These are phyloP conservation scores for Coluber constrictor DNA, from an alignment of 2,797 vertebrate species.

Conservation along the genomic window DNA sequence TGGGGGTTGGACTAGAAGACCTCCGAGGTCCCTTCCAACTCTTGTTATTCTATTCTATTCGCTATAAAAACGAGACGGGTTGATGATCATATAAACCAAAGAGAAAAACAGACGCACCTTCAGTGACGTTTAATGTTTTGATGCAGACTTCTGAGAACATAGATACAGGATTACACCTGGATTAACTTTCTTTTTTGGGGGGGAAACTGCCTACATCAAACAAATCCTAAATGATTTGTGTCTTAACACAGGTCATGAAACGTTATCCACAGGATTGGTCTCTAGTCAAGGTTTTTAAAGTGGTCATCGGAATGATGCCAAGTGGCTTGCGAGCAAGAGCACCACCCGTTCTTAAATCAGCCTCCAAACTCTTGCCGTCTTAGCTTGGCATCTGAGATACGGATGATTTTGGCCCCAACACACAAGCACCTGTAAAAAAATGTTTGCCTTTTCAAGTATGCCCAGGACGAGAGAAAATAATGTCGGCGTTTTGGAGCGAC, in stretches of 20 bases:
- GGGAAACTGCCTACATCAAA: background rate
- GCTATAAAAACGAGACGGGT: fast-evolving
- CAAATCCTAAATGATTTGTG: background rate
- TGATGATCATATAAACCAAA: background rate
- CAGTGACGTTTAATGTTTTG: background rate
- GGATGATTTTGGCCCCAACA: conserved; percentile 30
- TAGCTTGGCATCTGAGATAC: conserved; percentile 13
- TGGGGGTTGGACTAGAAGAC: too few relatives aligned
- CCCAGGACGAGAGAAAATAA: background rate
- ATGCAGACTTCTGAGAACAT: background rate
- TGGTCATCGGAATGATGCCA: background rate
- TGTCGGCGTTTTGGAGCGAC: background rate
- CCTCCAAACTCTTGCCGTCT: background rate
- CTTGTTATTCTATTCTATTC: too few relatives aligned
- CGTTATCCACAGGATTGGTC: conserved; percentile 21
- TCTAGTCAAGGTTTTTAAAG: background rate
- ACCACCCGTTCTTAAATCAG: background rate
- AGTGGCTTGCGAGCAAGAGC: background rate
- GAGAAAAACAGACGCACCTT: background rate
- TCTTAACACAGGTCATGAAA: background rate
- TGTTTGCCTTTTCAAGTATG: conserved; percentile 28
- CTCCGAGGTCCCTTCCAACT: too few relatives aligned
- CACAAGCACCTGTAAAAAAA: background rate
- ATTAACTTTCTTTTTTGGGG: background rate
- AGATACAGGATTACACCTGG: background rate